Conservation (phyloP, 2,113 vertebrate species). For the Passer montanus region DNA sequence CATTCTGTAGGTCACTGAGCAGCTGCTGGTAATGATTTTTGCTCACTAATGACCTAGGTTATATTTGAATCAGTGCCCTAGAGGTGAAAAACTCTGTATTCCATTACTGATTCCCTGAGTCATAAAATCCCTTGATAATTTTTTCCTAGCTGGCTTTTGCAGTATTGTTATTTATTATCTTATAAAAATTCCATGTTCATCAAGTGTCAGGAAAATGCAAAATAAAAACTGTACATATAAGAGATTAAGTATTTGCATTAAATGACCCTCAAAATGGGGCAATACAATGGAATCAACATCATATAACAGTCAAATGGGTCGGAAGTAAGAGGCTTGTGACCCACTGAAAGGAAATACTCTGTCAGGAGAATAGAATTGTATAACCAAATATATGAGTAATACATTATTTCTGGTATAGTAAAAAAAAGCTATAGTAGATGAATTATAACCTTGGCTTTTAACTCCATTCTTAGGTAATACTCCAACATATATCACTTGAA, state of each 20-base stretch:
- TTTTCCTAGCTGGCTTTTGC: constrained; percentile 4
- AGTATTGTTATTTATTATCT: constrained; percentile 32
- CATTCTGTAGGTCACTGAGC: constrained; percentile 59
- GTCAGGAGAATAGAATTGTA: background rate
- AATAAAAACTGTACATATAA: background rate
- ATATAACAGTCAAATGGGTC: background rate
- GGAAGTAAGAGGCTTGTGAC: background rate
- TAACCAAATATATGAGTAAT: background rate
- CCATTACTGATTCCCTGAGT: constrained; percentile 55
- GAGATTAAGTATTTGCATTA: background rate
- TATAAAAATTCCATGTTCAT: constrained; percentile 21
- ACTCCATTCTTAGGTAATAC: background rate
- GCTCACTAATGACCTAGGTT: constrained; percentile 63
- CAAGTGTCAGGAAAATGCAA: background rate
- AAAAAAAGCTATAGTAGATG: background rate
- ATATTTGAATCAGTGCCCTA: constrained; percentile 64
- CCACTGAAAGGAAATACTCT: constrained; percentile 1
- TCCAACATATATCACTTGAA: background rate
- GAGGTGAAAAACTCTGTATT: constrained; percentile 59
- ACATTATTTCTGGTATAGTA: background rate
- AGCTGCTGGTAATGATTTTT: constrained; percentile 68
- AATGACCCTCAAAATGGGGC: background rate
- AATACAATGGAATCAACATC: background rate
- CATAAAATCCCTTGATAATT: constrained; percentile 33
- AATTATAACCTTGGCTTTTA: background rate